A percentile compares a stretch with the other conserved stretches of the same genome.
These are phyloP conservation scores for Mormyrops boulengeri DNA, from an alignment of 2,797 vertebrate species.

Conservation along the genomic window DNA sequence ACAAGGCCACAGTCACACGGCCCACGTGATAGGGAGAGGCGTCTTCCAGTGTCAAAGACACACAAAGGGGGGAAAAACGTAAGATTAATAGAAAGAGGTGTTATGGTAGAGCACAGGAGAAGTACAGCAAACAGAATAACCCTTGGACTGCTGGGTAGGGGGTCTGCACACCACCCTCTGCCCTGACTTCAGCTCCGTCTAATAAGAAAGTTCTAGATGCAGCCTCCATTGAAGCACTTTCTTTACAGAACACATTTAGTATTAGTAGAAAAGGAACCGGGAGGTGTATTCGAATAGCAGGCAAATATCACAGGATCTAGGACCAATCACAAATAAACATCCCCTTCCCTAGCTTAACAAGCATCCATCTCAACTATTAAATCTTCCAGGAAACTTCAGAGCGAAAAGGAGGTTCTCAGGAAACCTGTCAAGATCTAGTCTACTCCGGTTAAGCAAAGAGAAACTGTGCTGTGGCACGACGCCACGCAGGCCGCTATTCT, in stretches of 20 bases:
- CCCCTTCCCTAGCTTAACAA: background rate
- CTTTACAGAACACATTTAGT: background rate
- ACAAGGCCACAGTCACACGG: background rate
- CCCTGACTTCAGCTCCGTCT: background rate
- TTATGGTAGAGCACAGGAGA: background rate
- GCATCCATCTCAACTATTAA: background rate
- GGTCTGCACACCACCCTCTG: background rate
- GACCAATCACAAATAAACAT: background rate
- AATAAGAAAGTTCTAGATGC: background rate
- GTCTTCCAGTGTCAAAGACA: background rate
- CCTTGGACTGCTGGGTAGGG: background rate
- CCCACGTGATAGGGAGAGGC: background rate
- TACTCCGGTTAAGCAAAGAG: too few relatives aligned
- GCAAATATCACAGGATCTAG: background rate
- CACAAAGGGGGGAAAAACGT: background rate
- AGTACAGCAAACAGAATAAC: background rate
- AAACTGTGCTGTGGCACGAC: too few relatives aligned
- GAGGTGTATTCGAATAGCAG: background rate
- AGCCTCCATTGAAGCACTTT: background rate
- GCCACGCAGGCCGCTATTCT: too few relatives aligned
- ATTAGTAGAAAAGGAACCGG: background rate
- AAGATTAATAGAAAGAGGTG: background rate
- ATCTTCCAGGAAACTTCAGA: background rate
- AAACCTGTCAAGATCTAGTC: too few relatives aligned
- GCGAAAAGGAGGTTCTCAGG: too few relatives aligned